Conservation (phyloP, 1,140 invertebrate species). For the Drosophila willistoni region DNA sequence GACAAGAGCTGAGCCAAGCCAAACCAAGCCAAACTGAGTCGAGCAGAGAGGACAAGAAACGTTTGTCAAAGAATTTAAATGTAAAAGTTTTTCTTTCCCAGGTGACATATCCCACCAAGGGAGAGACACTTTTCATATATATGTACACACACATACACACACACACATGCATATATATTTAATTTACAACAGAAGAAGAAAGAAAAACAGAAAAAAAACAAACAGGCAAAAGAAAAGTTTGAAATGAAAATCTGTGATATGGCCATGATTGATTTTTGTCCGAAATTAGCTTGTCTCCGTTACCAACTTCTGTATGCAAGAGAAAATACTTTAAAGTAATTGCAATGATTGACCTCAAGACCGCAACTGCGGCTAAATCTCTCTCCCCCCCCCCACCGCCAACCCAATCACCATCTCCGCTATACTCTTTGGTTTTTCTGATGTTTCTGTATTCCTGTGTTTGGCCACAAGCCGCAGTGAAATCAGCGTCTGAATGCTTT, state of each 20-base stretch:
- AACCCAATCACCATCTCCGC: not conserved
- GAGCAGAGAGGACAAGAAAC: slow-evolving; percentile 5
- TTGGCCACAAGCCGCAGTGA: slow-evolving; percentile 56
- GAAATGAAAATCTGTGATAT: slow-evolving; percentile 1
- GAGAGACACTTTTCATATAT: slow-evolving; percentile 4
- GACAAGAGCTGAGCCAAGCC: slow-evolving; percentile 28
- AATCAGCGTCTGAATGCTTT: slow-evolving; percentile 62
- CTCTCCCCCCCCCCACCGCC: not conserved
- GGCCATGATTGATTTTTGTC: slow-evolving; percentile 30
- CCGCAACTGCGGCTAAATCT: slow-evolving; percentile 55
- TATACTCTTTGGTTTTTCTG: not conserved
- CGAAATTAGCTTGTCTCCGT: slow-evolving; percentile 39
- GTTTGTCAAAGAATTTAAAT: slow-evolving; percentile 21
- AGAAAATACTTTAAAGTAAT: slow-evolving; percentile 60
- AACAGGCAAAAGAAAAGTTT: not conserved
- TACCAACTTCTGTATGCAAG: not conserved
- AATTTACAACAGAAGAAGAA: not conserved
- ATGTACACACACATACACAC: not conserved
- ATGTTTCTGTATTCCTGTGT: slow-evolving; percentile 5
- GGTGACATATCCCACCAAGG: slow-evolving; percentile 8
- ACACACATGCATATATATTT: slow-evolving; percentile 17
- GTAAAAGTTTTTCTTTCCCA: slow-evolving; percentile 13
- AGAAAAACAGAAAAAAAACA: not conserved
- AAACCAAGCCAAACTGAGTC: not conserved
- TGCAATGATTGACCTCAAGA: slow-evolving; percentile 71